Percentiles rank a stretch among this genome's conserved stretches.
phyloP scores from a whole-genome alignment of 2,888 invertebrate genomes.

The Apodemia mormo region DNA sequence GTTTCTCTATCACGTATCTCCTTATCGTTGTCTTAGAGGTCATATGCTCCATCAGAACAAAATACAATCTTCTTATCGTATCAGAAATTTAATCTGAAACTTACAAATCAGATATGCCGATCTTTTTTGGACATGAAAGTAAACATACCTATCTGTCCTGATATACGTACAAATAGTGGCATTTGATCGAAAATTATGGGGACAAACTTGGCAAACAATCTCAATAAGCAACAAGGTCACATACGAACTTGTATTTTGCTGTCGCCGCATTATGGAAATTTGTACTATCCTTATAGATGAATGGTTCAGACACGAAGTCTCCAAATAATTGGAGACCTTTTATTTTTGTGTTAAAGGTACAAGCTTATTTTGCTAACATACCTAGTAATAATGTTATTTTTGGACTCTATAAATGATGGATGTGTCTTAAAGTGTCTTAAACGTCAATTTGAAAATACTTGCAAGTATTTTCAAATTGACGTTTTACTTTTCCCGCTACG shows the following conservation, averaged over 20 bases:
- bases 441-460: no score
- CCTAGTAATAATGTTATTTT: no score
- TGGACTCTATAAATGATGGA: no score
- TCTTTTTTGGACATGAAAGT: background rate
- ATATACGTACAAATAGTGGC: background rate
- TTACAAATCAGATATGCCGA: background rate
- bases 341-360: background rate
- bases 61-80: background rate
- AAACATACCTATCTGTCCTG: background rate
- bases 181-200: conserved; percentile 1
- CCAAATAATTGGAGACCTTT: conserved; percentile 2
- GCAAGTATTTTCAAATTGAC: no score
- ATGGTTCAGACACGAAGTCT: conserved; percentile 21
- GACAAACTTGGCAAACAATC: conserved; percentile 7
- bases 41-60: no score
- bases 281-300: conserved; percentile 19
- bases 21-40: no score
- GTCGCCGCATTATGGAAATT: conserved; percentile 25
- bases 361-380: background rate
- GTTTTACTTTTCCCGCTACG: no score
- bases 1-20: no score
- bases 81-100: background rate
- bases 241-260: conserved; percentile 8
- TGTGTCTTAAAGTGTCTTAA: no score
- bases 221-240: conserved; percentile 13